Evolutionary conservation across 1,140 invertebrate species (phyloP).

Genomic region (Archivesica marissinica): DNA sequence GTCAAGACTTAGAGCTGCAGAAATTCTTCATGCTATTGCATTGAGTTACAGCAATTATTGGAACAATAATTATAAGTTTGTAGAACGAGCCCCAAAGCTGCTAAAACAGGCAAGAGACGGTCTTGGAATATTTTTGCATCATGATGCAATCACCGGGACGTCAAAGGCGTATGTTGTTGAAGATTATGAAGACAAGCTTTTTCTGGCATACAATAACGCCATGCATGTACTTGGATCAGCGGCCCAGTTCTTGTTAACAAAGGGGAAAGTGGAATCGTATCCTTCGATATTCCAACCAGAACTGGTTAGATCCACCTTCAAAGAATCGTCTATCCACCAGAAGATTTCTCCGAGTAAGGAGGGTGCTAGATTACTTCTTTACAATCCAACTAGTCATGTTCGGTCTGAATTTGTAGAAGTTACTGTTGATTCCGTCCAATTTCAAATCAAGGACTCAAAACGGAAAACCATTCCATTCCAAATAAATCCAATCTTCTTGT

Average conservation of each 20-base stretch:
- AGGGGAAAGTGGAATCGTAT: slow-evolving; percentile 66
- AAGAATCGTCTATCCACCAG: slow-evolving; percentile 63
- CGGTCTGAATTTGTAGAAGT: slow-evolving; percentile 73
- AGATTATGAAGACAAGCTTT: slow-evolving; percentile 95
- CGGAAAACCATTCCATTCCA: slow-evolving; percentile 73
- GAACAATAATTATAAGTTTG: slow-evolving; percentile 58
- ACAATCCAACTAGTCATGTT: slow-evolving; percentile 75
- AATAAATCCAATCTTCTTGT: slow-evolving; percentile 75
- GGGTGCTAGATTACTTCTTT: slow-evolving; percentile 72
- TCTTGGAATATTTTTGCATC: slow-evolving; percentile 97
- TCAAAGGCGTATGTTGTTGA: slow-evolving; percentile 94
- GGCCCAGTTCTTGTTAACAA: slow-evolving; percentile 71
- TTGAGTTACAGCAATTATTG: slow-evolving; percentile 71
- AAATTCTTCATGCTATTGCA: slow-evolving; percentile 75
- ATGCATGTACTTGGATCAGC: slow-evolving; percentile 70
- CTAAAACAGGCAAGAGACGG: slow-evolving; percentile 89
- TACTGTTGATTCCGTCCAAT: slow-evolving; percentile 65
- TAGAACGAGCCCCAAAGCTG: slow-evolving; percentile 69
- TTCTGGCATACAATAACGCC: slow-evolving; percentile 72
- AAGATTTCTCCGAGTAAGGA: slow-evolving; percentile 61
- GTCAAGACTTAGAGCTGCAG: slow-evolving; percentile 88
- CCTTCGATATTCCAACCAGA: slow-evolving; percentile 72
- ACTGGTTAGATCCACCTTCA: slow-evolving; percentile 54
- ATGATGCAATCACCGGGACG: slow-evolving; percentile 98
- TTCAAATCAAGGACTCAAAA: slow-evolving; percentile 66